Evolutionary conservation across 2,113 vertebrate genomes (phyloP), one percentile per base, ranked within the genome.

Genomic region (Ptilonorhynchus violaceus): DNA sequence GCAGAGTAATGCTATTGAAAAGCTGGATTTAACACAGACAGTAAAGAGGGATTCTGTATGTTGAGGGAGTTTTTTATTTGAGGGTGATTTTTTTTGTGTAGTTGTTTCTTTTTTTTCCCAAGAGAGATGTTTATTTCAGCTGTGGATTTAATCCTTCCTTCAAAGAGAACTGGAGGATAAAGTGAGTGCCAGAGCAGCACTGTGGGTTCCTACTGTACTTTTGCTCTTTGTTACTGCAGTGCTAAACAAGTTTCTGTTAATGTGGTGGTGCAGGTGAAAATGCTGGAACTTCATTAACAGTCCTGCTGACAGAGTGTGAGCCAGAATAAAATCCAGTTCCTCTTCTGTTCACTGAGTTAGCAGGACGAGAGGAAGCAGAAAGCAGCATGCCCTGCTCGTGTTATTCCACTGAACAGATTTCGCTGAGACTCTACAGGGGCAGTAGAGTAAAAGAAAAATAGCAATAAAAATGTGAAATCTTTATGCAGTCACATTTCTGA

Each of bases 191-290:
- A 18, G 60, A 74, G 60, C 50, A 89, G 83, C 33, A 42, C 72
- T 30, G 39, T 4, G 17, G 59, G 31, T 69, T 74, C 74, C 68
- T 77, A n/a, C 88, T 92, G 72, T 81, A 74, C 47, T 96, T 90
- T 22, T 68, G 41, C 82, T 88, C 78, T 92, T 85, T 72, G 41
- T 85, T 82, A 52, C 80, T 73, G 58, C 60, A 60, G 52, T 53
- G 64, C 64, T 91, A 47, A 88, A 88, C 58, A 80, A 78, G 52
- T 60, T 68, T 42, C 60, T 89, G 79, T 78, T 95, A 84, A 91
- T 85, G 91, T 72, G 83, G 56, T 53, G 49, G 60, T 92, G 83
- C 90, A 87, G 96, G 93, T 95, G 95, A 94, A 95, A 95, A 95
- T 78, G 66, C 91, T 78, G 66, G 69, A 46, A 69, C 86, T 96